phyloP scores from a whole-genome alignment of 2,113 vertebrate genomes.

The Gopherus flavomarginatus region DNA sequence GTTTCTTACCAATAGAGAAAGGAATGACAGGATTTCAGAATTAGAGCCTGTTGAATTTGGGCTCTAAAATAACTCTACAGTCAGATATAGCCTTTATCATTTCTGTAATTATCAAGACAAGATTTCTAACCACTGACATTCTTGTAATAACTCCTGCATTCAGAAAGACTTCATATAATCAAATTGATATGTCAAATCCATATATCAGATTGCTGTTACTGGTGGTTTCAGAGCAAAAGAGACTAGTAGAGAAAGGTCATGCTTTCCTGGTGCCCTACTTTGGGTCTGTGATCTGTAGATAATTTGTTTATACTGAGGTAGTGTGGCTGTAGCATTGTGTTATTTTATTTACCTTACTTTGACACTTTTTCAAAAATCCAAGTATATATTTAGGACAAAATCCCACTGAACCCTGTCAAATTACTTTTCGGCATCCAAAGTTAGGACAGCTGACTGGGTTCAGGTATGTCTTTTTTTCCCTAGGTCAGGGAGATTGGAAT shows the following conservation, averaged over 20 bases:
- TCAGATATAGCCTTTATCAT: background rate
- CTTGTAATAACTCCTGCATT: background rate
- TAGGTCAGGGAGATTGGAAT: background rate
- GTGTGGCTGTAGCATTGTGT: background rate
- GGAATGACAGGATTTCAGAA: background rate
- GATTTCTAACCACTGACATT: background rate
- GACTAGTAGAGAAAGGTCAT: background rate
- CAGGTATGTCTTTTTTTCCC: background rate
- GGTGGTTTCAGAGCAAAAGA: rapidly evolving
- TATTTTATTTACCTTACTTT: background rate
- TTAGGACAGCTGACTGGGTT: conserved; percentile 18
- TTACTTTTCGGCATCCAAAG: conserved; percentile 35
- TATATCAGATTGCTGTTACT: rapidly evolving
- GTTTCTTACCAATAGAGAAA: background rate
- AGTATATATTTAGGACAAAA: conserved; percentile 16
- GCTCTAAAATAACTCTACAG: background rate
- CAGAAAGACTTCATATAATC: background rate
- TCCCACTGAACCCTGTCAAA: background rate
- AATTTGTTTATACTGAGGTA: rapidly evolving
- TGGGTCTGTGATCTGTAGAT: rapidly evolving
- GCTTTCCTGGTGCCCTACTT: background rate
- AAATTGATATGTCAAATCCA: background rate
- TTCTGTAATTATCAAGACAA: background rate
- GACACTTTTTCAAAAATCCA: conserved; percentile 2
- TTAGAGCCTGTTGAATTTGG: background rate